These are phyloP conservation scores for Epinotia demarniana DNA, from an alignment of 2,888 invertebrate genomes.

Conservation along the genomic window DNA sequence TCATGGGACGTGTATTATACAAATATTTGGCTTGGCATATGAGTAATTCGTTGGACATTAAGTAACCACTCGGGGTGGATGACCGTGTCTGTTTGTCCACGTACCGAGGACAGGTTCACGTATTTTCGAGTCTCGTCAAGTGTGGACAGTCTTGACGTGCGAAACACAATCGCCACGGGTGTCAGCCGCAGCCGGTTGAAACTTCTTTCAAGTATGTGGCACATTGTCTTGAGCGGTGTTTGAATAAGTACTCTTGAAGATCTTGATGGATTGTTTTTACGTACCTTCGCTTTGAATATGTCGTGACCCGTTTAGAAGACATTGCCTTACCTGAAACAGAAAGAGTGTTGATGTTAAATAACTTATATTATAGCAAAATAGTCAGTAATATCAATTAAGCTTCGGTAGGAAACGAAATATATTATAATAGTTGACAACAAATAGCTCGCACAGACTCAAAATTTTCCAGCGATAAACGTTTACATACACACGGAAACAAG, in stretches of 20 bases:
- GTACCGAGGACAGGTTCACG: slow-evolving; percentile 64
- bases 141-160: slow-evolving; percentile 58
- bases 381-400: slow-evolving; percentile 21
- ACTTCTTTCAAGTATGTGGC: slow-evolving; percentile 54
- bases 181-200: slow-evolving; percentile 47
- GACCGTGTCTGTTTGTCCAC: slow-evolving; percentile 74
- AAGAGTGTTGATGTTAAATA: slow-evolving; percentile 53
- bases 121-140: slow-evolving; percentile 60
- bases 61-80: slow-evolving; percentile 77
- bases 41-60: slow-evolving; percentile 78
- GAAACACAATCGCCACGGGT: slow-evolving; percentile 52
- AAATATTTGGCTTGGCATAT: slow-evolving; percentile 71
- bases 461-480: slow-evolving; percentile 46
- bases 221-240: slow-evolving; percentile 61
- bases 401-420: slow-evolving; percentile 23
- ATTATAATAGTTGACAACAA: slow-evolving; percentile 29
- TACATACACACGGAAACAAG: slow-evolving; percentile 43
- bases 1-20: slow-evolving; percentile 61
- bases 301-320: slow-evolving; percentile 79
- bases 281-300: slow-evolving; percentile 71
- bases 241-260: slow-evolving; percentile 48
- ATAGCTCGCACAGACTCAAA: slow-evolving; percentile 37
- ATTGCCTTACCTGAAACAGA: slow-evolving; percentile 82
- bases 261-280: slow-evolving; percentile 67
- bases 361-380: slow-evolving; percentile 13